phyloP scores from a whole-genome alignment of 2,113 vertebrate species.

The Myrmecobius fasciatus region DNA sequence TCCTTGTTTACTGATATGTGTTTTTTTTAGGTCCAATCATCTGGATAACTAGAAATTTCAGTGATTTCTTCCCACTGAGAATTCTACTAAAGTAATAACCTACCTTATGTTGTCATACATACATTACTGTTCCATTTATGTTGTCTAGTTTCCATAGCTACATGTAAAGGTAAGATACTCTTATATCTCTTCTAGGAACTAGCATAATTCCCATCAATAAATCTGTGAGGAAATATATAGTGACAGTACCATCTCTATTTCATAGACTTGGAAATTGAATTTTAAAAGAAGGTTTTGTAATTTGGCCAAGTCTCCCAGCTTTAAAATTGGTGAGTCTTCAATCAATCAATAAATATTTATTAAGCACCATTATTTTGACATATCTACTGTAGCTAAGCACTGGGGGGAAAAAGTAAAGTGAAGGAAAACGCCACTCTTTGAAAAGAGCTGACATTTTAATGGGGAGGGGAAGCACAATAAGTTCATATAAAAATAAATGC shows the following conservation, averaged over 20 bases:
- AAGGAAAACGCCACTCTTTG: neutral
- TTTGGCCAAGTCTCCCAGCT: neutral
- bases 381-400: neutral
- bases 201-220: neutral
- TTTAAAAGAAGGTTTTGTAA: neutral
- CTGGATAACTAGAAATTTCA: neutral
- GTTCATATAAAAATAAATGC: neutral
- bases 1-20: neutral
- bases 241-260: neutral
- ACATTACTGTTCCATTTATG: neutral
- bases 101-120: neutral
- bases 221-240: neutral
- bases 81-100: neutral
- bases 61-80: neutral
- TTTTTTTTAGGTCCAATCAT: neutral
- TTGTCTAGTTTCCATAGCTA: neutral
- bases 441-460: neutral
- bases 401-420: neutral
- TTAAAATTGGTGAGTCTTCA: neutral
- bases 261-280: neutral
- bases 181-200: neutral
- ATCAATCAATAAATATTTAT: neutral
- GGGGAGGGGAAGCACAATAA: neutral
- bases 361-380: neutral
- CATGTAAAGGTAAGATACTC: neutral